Evolutionary conservation across 2,888 invertebrate species (phyloP), one percentile per base, ranked within the genome.

Genomic region (Pycnomerus fuliginosus): DNA sequence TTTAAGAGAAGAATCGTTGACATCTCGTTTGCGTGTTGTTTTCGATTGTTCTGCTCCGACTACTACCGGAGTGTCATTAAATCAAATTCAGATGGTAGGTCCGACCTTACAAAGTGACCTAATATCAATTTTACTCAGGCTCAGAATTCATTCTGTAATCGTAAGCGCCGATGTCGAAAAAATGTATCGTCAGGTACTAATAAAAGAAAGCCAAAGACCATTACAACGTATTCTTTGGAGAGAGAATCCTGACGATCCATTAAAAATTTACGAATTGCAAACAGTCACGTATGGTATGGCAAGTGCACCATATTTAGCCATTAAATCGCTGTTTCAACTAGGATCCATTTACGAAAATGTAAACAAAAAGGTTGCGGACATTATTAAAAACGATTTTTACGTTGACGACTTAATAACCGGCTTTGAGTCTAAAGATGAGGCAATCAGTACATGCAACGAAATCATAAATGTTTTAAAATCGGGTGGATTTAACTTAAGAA

Each of bases 371-470:
- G 29, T 25, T n/a, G 12, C 13, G 14, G 8, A 16, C 17, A 34
- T 27, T 8, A 38, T 49, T 11, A 2, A 24, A 30, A 24, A 17
- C 7, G 23, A 44, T 33, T 44, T 44, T 11, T 50, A 50, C 33
- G 36, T 45, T 16, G 49, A 49, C 12, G 49, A 45, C 25, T 25
- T 45, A n/a, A n/a, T 49, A 7, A 14, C 34, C 7, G 43, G 50
- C n/a, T 25, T 20, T 8, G 16, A 33, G 5, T 29, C 39, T 8
- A 27, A 31, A 2, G 12, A 39, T 10, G 40, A 44, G 2, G 22
- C 16, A 2, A 7, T 30, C 24, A 16, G 25, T 12, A n/a, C 27
- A 20, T 12, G 31, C 16, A 10, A 16, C 2, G 3, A 35, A 4
- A 11, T 39, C 4, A 20, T 17, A 11, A 12, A 34, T 14, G 31